Conservation (phyloP, 1,140 invertebrate genomes). For the Orius laevigatus region DNA sequence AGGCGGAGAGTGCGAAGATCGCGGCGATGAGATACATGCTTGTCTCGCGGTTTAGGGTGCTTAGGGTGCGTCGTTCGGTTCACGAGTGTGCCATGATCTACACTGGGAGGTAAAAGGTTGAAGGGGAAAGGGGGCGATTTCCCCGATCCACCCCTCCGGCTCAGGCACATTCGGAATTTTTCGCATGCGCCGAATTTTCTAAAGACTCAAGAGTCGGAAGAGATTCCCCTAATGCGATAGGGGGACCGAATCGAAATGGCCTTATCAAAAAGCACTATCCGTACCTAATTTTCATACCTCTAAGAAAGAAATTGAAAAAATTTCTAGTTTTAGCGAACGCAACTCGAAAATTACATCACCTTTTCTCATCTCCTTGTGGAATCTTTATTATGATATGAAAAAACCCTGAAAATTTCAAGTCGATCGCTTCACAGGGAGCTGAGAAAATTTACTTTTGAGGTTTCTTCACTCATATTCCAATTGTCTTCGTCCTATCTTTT, state of each 20-base stretch:
- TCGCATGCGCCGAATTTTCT: not conserved
- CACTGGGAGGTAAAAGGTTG: not conserved
- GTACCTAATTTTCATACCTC: too few relatives aligned
- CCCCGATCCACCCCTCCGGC: not conserved
- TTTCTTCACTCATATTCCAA: too few relatives aligned
- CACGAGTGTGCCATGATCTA: not conserved
- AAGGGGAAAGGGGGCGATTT: not conserved
- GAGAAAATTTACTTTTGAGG: too few relatives aligned
- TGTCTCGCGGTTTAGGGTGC: not conserved
- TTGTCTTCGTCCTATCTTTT: too few relatives aligned
- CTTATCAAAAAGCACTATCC: not conserved
- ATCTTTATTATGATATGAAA: too few relatives aligned
- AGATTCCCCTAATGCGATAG: not conserved
- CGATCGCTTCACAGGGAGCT: too few relatives aligned
- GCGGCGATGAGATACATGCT: slow-evolving; percentile 5
- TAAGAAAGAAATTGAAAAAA: too few relatives aligned
- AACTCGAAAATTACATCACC: too few relatives aligned
- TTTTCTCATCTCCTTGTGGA: too few relatives aligned
- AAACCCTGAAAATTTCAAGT: too few relatives aligned
- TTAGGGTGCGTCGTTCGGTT: not conserved
- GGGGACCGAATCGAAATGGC: too few relatives aligned
- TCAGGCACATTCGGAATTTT: not conserved
- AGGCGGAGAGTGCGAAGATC: slow-evolving; percentile 4
- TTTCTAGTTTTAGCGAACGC: too few relatives aligned
- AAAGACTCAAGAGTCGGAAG: not conserved